phyloP scores from a whole-genome alignment of 2,113 vertebrate species.

The Galeopterus variegatus region DNA sequence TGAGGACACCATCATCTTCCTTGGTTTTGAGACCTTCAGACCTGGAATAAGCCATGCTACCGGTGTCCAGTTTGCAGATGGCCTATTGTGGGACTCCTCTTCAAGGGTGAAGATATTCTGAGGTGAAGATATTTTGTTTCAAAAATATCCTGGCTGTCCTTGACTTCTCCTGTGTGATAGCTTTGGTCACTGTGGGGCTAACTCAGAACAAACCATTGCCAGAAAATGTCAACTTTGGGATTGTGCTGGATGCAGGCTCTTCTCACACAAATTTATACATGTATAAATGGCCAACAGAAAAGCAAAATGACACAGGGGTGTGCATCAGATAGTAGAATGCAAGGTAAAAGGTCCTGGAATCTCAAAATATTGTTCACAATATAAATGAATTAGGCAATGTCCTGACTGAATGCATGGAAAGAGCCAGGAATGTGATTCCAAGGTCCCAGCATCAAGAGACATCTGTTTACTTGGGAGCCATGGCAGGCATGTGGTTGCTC shows the following conservation, averaged over 20 bases:
- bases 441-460: slow-evolving; percentile 91
- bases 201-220: too few species aligned
- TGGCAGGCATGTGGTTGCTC: slow-evolving; percentile 97
- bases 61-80: too few species aligned
- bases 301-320: slow-evolving; percentile 97
- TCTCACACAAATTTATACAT: slow-evolving; percentile 97
- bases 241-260: slow-evolving; percentile 98
- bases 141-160: too few species aligned
- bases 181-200: too few species aligned
- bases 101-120: too few species aligned
- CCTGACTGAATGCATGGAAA: slow-evolving; percentile 91
- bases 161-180: too few species aligned
- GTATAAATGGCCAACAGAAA: slow-evolving; percentile 97
- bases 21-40: too few species aligned
- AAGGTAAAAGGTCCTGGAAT: slow-evolving; percentile 95
- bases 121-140: too few species aligned
- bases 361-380: slow-evolving; percentile 91
- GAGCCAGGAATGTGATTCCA: slow-evolving; percentile 90
- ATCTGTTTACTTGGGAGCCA: slow-evolving; percentile 97
- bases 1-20: too few species aligned
- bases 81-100: too few species aligned
- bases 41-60: too few species aligned
- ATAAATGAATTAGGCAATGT: slow-evolving; percentile 89
- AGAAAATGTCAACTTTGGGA: slow-evolving; percentile 85
- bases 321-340: slow-evolving; percentile 92